These are phyloP conservation scores for Pelvicachromis taeniatus DNA, from an alignment of 2,113 vertebrate species.

Conservation along the genomic window DNA sequence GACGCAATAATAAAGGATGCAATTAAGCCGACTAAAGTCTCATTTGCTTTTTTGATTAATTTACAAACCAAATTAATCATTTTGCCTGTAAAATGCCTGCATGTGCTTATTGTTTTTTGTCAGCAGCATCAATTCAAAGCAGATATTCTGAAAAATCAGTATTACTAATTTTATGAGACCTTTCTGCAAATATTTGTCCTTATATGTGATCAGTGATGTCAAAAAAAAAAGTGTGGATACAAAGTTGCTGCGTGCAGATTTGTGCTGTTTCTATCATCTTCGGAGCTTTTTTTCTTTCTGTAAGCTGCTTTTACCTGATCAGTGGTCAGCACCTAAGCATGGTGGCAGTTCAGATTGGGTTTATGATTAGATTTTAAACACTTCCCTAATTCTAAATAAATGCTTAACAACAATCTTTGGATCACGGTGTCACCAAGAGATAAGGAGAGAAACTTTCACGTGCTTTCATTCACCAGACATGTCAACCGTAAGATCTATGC, in stretches of 20 bases:
- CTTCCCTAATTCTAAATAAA: not conserved
- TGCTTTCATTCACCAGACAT: not conserved
- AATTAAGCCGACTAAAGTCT: not conserved
- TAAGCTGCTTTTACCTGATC: not conserved
- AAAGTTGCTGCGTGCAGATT: not conserved
- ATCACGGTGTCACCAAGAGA: not conserved
- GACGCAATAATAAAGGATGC: not conserved
- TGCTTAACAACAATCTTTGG: not conserved
- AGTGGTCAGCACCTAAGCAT: not conserved
- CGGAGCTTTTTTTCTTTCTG: not conserved
- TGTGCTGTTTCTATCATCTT: not conserved
- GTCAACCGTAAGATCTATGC: not conserved
- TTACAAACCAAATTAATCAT: not conserved
- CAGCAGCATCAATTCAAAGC: not conserved
- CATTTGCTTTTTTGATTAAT: not conserved
- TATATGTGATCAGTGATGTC: not conserved
- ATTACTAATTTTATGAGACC: not conserved
- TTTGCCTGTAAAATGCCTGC: not conserved
- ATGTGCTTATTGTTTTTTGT: not conserved
- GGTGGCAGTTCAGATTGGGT: not conserved
- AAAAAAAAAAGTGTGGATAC: not conserved
- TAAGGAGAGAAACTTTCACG: not conserved
- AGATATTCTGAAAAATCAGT: not conserved
- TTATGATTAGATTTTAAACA: not conserved
- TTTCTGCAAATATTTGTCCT: not conserved